Conservation (phyloP, 2,888 invertebrate species). For the Dicranocentrus wangi region DNA sequence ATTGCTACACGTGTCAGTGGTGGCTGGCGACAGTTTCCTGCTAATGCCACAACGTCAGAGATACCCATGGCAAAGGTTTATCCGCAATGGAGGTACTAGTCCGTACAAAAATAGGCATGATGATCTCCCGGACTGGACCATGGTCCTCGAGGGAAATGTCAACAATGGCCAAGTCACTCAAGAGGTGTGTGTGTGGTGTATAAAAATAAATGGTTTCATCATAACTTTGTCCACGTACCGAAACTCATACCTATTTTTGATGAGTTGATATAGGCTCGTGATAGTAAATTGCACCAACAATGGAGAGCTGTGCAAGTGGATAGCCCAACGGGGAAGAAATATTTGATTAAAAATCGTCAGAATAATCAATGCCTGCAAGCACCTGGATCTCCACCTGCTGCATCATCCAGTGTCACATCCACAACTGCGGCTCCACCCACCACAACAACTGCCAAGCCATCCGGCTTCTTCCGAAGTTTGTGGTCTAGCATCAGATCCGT, state of each 20-base stretch:
- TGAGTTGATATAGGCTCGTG: constrained; percentile 50
- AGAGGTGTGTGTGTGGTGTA: constrained; percentile 48
- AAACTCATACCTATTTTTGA: background rate
- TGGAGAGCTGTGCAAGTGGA: constrained; percentile 50
- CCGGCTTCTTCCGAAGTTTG: constrained; percentile 26
- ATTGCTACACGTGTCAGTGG: too few relatives aligned
- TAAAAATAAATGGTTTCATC: too few relatives aligned
- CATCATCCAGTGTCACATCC: constrained; percentile 11
- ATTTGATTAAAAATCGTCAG: constrained; percentile 48
- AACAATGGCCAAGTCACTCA: constrained; percentile 48
- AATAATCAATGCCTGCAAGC: constrained; percentile 60
- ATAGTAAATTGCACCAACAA: constrained; percentile 54
- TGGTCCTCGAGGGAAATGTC: constrained; percentile 58
- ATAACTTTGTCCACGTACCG: background rate
- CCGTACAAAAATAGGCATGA: constrained; percentile 61
- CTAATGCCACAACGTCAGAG: constrained; percentile 65
- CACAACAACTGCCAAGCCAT: constrained; percentile 19
- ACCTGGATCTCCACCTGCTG: constrained; percentile 26
- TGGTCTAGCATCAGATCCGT: constrained; percentile 43
- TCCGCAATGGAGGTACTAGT: constrained; percentile 56
- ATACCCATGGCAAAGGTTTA: constrained; percentile 66
- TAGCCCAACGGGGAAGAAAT: constrained; percentile 21
- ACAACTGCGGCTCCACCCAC: constrained; percentile 14
- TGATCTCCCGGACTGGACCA: constrained; percentile 64
- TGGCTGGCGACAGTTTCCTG: constrained; percentile 63